A percentile compares a stretch with the other conserved stretches of the same genome.
phyloP scores from a whole-genome alignment of 2,888 invertebrate species.

The Habroteleia sp. region DNA sequence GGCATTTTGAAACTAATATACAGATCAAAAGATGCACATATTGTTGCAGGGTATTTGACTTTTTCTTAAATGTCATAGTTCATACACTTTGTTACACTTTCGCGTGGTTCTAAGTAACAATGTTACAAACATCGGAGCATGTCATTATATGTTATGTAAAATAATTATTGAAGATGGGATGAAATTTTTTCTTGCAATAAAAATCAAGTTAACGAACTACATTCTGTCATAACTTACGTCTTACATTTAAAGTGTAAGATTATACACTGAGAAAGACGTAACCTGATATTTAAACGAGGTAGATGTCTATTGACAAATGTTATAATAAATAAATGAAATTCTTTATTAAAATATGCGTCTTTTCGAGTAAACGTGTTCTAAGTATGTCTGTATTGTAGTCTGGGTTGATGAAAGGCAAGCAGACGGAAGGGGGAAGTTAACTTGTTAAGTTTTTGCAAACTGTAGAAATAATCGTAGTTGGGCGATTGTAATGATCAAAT shows the following conservation, averaged over 20 bases:
- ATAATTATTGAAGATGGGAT: slow-evolving; percentile 20
- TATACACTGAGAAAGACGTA: slow-evolving; percentile 41
- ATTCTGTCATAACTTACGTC: slow-evolving; percentile 29
- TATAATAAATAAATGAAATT: slow-evolving; percentile 11
- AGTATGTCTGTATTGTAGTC: too few species aligned
- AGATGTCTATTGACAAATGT: slow-evolving; percentile 34
- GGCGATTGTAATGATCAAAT: too few species aligned
- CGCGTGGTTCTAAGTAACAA: slow-evolving; percentile 5
- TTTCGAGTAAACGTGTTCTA: too few species aligned
- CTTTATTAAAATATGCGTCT: too few species aligned
- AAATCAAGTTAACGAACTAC: slow-evolving; percentile 34
- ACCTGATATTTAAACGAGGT: slow-evolving; percentile 40
- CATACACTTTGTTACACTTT: slow-evolving; percentile 12
- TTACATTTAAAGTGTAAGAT: slow-evolving; percentile 35
- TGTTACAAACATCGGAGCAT: not conserved
- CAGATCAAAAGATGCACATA: too few species aligned
- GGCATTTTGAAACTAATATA: not conserved
- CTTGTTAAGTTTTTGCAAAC: too few species aligned
- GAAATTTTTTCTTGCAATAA: slow-evolving; percentile 4
- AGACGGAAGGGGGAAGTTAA: too few species aligned
- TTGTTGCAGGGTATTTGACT: slow-evolving; percentile 3
- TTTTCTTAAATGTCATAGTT: slow-evolving; percentile 24
- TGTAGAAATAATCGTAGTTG: too few species aligned
- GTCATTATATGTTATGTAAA: slow-evolving; percentile 12
- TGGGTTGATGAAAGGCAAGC: too few species aligned